phyloP scores from a whole-genome alignment of 2,797 vertebrate species.

The Oreochromis mossambicus region DNA sequence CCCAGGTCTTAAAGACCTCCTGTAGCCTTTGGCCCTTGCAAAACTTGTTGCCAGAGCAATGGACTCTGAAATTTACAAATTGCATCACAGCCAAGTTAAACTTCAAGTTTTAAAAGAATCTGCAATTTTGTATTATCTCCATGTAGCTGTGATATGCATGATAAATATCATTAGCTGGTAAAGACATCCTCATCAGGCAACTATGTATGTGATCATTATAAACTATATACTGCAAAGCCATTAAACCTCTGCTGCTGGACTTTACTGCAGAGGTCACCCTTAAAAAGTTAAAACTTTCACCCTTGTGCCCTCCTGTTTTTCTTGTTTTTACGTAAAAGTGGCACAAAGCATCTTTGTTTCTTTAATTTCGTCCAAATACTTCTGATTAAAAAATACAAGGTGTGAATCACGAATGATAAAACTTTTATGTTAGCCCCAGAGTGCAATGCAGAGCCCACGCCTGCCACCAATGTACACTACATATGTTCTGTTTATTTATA shows the following conservation, averaged over 20 bases:
- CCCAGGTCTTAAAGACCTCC: constrained; percentile 73
- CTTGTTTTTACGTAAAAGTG: background rate
- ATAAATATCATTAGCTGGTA: background rate
- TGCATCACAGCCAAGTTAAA: background rate
- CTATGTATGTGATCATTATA: background rate
- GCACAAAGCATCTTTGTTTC: background rate
- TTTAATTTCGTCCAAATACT: background rate
- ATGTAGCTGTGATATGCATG: background rate
- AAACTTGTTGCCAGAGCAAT: constrained; percentile 34
- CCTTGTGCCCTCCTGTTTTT: background rate
- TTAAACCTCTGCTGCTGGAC: background rate
- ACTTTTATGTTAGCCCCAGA: background rate
- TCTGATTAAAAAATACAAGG: background rate
- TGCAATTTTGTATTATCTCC: background rate
- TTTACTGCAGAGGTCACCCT: background rate
- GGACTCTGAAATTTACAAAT: constrained; percentile 33
- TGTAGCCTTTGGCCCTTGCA: constrained; percentile 60
- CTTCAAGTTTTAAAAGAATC: background rate
- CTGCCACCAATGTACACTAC: background rate
- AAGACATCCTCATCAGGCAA: background rate
- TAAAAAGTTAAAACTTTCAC: background rate
- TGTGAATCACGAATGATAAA: background rate
- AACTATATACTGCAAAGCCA: background rate
- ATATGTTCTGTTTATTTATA: constrained; percentile 38
- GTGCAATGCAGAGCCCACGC: background rate